Evolutionary conservation across 2,113 vertebrate genomes (phyloP).

Genomic region (Nannospalax galili): DNA sequence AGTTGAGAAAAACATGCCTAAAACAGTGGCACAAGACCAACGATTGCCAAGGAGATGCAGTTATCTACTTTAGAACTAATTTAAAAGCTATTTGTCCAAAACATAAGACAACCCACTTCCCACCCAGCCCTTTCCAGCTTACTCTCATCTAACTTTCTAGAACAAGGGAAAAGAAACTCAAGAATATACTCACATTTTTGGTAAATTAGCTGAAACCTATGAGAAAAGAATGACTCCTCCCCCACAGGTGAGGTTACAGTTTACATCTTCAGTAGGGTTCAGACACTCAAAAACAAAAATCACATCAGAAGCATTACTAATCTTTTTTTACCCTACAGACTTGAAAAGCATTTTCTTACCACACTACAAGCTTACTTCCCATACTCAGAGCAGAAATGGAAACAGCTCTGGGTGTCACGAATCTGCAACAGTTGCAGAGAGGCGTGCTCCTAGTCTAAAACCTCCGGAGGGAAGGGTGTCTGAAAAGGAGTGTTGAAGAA

Average conservation of each 20-base stretch:
- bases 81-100: constrained; percentile 37
- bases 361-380: constrained; percentile 68
- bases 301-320: constrained; percentile 50
- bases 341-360: constrained; percentile 69
- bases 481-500: constrained; percentile 72
- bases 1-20: constrained; percentile 33
- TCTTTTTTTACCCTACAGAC: neutral
- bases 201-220: constrained; percentile 59
- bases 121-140: neutral
- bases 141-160: constrained; percentile 65
- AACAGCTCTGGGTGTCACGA: constrained; percentile 46
- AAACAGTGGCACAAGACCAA: neutral
- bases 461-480: constrained; percentile 84
- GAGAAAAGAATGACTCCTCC: constrained; percentile 30
- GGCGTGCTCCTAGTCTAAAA: constrained; percentile 77
- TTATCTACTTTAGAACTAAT: constrained; percentile 15
- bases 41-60: neutral
- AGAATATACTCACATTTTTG: constrained; percentile 56
- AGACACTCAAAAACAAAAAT: constrained; percentile 59
- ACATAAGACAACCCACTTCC: constrained; percentile 25
- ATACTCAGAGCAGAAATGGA: constrained; percentile 60
- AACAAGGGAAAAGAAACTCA: constrained; percentile 75
- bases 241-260: constrained; percentile 10
- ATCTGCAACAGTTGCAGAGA: constrained; percentile 58
- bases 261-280: constrained; percentile 44